phyloP scores from a whole-genome alignment of 1,140 invertebrate genomes.

The Bombus cullumanus region DNA sequence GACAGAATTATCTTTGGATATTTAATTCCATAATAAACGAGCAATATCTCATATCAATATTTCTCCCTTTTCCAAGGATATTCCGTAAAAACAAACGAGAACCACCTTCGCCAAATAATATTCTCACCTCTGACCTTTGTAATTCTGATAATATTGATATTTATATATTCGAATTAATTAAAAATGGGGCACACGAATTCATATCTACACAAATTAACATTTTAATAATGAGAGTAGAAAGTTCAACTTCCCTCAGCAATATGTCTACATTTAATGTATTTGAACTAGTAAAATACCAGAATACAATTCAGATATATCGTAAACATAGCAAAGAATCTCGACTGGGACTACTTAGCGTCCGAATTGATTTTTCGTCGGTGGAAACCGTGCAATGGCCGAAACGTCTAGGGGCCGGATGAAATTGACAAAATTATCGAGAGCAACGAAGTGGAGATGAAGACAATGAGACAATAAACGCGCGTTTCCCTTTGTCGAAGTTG shows the following conservation, averaged over 20 bases:
- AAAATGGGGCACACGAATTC: background rate
- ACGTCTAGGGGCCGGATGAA: conserved; percentile 33
- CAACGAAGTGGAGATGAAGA: conserved; percentile 46
- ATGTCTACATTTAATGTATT: background rate
- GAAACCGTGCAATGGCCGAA: background rate
- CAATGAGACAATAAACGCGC: conserved; percentile 58
- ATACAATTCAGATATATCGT: background rate
- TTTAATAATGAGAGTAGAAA: background rate
- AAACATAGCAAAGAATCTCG: background rate
- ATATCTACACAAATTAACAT: too few relatives aligned
- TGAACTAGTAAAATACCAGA: background rate
- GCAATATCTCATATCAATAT: background rate
- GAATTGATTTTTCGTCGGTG: conserved; percentile 22
- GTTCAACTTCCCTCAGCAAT: background rate
- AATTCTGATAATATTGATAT: background rate
- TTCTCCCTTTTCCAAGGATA: background rate
- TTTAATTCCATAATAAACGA: background rate
- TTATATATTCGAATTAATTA: background rate
- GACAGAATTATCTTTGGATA: background rate
- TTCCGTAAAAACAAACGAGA: background rate
- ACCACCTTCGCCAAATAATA: background rate
- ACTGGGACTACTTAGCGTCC: background rate
- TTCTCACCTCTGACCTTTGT: background rate
- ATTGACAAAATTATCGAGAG: conserved; percentile 63
- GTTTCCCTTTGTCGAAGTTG: conserved; percentile 61